Evolutionary conservation across 2,797 vertebrate species (phyloP), one percentile per base, ranked within the genome.

Genomic region (Anabacerthia variegaticeps): DNA sequence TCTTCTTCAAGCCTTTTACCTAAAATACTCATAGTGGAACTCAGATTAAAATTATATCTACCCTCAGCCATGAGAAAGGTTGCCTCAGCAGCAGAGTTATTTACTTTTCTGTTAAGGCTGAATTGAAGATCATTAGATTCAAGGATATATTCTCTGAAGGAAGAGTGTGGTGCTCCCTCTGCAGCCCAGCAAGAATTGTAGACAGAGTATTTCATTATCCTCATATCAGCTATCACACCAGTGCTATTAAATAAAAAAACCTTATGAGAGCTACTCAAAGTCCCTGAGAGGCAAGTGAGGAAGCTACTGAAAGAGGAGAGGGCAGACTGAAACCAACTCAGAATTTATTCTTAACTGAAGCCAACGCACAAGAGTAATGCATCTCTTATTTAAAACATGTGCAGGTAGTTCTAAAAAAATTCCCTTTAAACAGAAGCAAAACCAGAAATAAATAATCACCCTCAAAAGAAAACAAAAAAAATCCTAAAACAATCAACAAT

Each of bases 351-450:
- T 48, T 71, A 81, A 8, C 18, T 22, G 2, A 48, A 61, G 16
- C 2, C 81, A 63, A 48, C 9, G 5, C 8, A 16, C 54, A 65
- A 56, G 34, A 67, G 41, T 59, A 82, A 59, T 10, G 2, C 3
- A 63, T 21, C 7, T 37, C 34, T 79, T 67, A n/a, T 52, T 52
- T 34, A 85, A 52, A 76, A 68, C 39, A 26, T 11, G 2, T n/a
- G 24, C 5, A 62, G 14, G 4, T n/a, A 63, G 24, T 30, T 10
- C 1, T 44, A 24, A 82, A 83, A 73, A 58, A 41, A 10, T 0
- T 0, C 3, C 8, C 7, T 3, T 3, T 8, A 48, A 17, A 10
- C 1, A 10, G 44, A 72, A 5, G 27, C 43, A 69, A 19, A 7
- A 18, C 41, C 59, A 19, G 13, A 58, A 26, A 7, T 3, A 46